Evolutionary conservation across 2,113 vertebrate genomes (phyloP).

Genomic region (Heterochromis multidens): DNA sequence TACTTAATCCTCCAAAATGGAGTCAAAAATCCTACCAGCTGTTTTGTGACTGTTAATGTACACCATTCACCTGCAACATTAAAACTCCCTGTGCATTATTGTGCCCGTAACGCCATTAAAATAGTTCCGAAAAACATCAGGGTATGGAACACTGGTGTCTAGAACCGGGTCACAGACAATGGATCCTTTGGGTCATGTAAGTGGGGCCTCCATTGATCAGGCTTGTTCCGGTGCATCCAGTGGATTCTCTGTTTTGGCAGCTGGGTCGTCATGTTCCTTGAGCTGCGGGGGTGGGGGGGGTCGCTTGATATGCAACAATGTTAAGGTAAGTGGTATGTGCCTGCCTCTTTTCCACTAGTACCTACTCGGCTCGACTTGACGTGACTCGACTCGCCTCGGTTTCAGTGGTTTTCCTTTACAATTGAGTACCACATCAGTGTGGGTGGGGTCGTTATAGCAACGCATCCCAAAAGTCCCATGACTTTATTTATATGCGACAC

Average conservation of each 20-base stretch:
- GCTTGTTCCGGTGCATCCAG: too few relatives aligned
- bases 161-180: too few relatives aligned
- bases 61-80: too few relatives aligned
- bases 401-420: too few relatives aligned
- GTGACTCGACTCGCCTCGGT: too few relatives aligned
- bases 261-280: neutral
- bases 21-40: neutral
- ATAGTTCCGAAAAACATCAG: neutral
- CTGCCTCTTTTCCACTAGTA: too few relatives aligned
- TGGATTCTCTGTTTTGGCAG: too few relatives aligned
- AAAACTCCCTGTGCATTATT: neutral
- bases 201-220: neutral
- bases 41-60: neutral
- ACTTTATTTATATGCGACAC: too few relatives aligned
- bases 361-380: too few relatives aligned
- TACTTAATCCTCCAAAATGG: neutral
- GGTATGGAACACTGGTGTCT: neutral
- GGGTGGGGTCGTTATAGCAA: too few relatives aligned
- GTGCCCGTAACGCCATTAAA: neutral
- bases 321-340: neutral
- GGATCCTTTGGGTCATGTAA: neutral
- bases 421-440: too few relatives aligned
- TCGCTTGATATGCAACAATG: neutral
- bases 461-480: too few relatives aligned
- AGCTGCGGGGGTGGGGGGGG: neutral